phyloP scores from a whole-genome alignment of 2,888 invertebrate species.

The Xanthia icteritia region DNA sequence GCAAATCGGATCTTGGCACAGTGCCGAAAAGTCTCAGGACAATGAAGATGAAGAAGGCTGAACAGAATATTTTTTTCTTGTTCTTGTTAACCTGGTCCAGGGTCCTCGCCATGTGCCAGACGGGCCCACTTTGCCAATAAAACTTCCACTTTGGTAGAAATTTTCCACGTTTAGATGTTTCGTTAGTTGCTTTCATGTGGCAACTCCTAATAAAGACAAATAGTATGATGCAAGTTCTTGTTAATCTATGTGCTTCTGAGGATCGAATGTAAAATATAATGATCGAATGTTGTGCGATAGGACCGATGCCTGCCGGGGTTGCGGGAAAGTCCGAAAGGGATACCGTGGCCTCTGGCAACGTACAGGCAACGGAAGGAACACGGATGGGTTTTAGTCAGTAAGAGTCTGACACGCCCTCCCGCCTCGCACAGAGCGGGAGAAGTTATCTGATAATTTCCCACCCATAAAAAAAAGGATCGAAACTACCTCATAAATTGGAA shows the following conservation, averaged over 20 bases:
- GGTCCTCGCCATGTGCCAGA: slow-evolving; percentile 43
- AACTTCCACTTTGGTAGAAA: slow-evolving; percentile 23
- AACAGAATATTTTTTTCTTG: slow-evolving; percentile 3
- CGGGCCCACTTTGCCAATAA: slow-evolving; percentile 8
- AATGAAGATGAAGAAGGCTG: slow-evolving; percentile 30
- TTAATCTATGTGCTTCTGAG: slow-evolving; percentile 8
- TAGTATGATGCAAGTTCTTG: slow-evolving; percentile 4
- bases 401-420: too few species aligned
- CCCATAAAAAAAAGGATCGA: too few species aligned
- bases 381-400: too few species aligned
- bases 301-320: too few species aligned
- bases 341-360: too few species aligned
- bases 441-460: too few species aligned
- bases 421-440: too few species aligned
- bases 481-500: slow-evolving; percentile 10
- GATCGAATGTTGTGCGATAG: too few species aligned
- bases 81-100: slow-evolving; percentile 20
- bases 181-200: background rate
- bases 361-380: too few species aligned
- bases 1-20: slow-evolving; percentile 30
- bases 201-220: slow-evolving; percentile 1
- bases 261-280: too few species aligned
- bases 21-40: slow-evolving; percentile 38
- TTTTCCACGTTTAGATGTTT: background rate
- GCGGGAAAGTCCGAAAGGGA: too few species aligned